A percentile compares a stretch with the other conserved stretches of the same genome.
Conservation (phyloP, 2,113 vertebrate species). For the Platycercus adscitus region DNA sequence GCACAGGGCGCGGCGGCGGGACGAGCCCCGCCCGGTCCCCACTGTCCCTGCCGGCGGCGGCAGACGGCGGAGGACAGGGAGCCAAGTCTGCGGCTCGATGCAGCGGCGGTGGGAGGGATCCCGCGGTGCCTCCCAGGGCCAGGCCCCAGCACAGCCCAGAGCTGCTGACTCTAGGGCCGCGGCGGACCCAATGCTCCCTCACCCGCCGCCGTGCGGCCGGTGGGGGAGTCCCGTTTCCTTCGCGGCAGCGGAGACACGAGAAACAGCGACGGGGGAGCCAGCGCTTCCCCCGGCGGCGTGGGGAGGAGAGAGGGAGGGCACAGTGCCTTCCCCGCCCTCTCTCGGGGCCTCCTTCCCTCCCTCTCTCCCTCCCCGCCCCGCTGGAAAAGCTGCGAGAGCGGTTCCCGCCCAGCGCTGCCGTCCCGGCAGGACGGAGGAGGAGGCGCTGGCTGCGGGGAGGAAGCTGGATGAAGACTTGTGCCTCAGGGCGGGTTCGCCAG, state of each 20-base stretch:
- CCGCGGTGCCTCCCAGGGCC: accelerated
- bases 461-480: not conserved
- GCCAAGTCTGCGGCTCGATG: not conserved
- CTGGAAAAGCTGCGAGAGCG: not conserved
- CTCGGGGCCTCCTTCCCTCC: not conserved
- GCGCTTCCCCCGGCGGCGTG: not conserved
- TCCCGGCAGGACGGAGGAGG: not conserved
- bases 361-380: not conserved
- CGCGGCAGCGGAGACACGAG: not conserved
- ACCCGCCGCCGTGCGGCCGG: not conserved
- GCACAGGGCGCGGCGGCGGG: accelerated
- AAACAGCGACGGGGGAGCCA: accelerated
- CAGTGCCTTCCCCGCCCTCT: not conserved
- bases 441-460: not conserved
- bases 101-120: accelerated
- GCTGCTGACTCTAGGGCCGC: too few relatives aligned
- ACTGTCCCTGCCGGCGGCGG: not conserved
- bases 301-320: not conserved
- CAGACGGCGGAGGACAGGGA: too few relatives aligned
- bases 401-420: not conserved
- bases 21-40: accelerated
- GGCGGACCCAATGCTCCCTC: too few relatives aligned
- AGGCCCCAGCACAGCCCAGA: not conserved
- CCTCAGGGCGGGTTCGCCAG: not conserved
- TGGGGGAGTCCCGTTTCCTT: not conserved